A percentile compares a stretch with the other conserved stretches of the same genome.
Evolutionary conservation across 2,888 invertebrate genomes (phyloP).

Genomic region (Ophion obscuratus): DNA sequence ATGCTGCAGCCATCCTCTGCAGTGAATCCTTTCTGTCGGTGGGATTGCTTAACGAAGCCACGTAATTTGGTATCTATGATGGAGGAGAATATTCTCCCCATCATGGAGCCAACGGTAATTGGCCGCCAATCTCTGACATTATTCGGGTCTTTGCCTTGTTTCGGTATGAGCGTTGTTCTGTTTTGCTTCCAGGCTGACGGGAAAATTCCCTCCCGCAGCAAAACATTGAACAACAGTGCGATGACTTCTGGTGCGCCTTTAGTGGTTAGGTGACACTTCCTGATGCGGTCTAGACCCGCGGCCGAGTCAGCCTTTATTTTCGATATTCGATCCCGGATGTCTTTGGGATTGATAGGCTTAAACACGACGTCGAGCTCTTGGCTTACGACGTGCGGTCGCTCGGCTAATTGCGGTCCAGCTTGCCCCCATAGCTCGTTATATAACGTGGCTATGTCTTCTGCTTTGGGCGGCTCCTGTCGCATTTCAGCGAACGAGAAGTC

Average conservation of each 20-base stretch:
- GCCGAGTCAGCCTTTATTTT: background rate
- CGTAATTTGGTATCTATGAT: conserved; percentile 74
- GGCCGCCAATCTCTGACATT: conserved; percentile 76
- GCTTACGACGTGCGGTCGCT: background rate
- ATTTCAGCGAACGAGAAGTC: conserved; percentile 8
- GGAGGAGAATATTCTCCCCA: conserved; percentile 73
- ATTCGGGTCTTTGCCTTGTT: conserved; percentile 74
- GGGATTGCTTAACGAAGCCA: conserved; percentile 59
- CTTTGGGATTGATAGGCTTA: background rate
- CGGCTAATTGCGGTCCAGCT: conserved; percentile 26
- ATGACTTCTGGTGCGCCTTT: background rate
- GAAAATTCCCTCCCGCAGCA: background rate
- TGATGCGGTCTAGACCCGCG: background rate
- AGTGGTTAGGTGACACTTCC: background rate
- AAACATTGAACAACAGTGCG: background rate
- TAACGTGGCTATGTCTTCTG: conserved; percentile 63
- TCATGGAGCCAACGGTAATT: conserved; percentile 75
- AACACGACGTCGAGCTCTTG: background rate
- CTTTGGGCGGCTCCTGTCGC: background rate
- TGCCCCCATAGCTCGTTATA: conserved; percentile 74
- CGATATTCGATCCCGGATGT: background rate
- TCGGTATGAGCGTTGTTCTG: conserved; percentile 70
- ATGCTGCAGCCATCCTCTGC: conserved; percentile 71
- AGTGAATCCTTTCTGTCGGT: conserved; percentile 78
- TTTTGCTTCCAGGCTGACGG: background rate